Evolutionary conservation across 1,140 invertebrate genomes (phyloP).

Genomic region (Eumeta japonica): DNA sequence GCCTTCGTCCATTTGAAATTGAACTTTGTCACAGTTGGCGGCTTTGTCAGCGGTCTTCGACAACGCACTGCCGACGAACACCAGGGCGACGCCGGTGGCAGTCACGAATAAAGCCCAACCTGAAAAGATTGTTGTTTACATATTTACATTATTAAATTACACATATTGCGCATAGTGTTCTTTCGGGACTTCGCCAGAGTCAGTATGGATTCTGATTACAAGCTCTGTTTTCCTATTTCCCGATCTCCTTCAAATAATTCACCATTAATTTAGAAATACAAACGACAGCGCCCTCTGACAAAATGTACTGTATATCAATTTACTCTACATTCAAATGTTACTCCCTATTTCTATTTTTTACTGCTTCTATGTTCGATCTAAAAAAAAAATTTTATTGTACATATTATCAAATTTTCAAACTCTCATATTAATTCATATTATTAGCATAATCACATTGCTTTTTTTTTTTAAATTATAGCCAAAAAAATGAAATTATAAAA

Average conservation of each 20-base stretch:
- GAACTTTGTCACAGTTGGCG: conserved; percentile 41
- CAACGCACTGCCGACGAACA: conserved; percentile 37
- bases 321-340: too few species aligned
- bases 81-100: conserved; percentile 29
- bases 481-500: too few species aligned
- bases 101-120: conserved; percentile 43
- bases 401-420: background rate
- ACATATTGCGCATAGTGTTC: background rate
- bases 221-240: too few species aligned
- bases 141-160: background rate
- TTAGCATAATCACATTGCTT: too few species aligned
- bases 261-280: too few species aligned
- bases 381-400: conserved; percentile 3
- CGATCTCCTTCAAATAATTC: too few species aligned
- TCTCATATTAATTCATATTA: too few species aligned
- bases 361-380: too few species aligned
- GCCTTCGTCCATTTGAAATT: conserved; percentile 48
- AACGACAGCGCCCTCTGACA: too few species aligned
- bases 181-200: background rate
- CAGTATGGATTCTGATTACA: background rate
- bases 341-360: too few species aligned
- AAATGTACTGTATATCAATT: too few species aligned
- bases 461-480: too few species aligned
- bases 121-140: conserved; percentile 13
- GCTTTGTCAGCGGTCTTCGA: conserved; percentile 41